Evolutionary conservation across 2,797 vertebrate genomes (phyloP), one percentile per base, ranked within the genome.

Genomic region (Cirrhinus mrigala): DNA sequence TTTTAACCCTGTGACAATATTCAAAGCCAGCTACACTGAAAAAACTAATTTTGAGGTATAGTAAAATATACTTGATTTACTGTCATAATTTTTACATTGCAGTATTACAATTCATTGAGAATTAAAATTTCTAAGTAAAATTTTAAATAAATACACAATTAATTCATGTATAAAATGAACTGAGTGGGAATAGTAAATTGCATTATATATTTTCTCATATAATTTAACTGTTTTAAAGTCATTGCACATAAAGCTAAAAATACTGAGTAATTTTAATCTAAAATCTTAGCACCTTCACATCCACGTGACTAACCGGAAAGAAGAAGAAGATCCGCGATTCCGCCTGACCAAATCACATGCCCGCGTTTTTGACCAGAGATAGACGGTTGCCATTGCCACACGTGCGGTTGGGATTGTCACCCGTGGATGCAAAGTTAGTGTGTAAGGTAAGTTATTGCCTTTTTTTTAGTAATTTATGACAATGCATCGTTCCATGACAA

Each of bases 161-260:
- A 68, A 37, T 86, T 82, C 79, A 86, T 82, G 70, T 86, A 82
- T 33, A 66, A 83, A 44, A 82, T 77, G 46, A 77, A 70, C 73
- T 82, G 79, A 82, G 79, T 86, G 70, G 77, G 29, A 86, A 82
- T 16, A 68, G 79, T 82, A 76, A 73, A 22, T 82, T 86, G 54
- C 74, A 82, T 82, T 82, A 82, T 33, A 74, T 16, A 81, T 82
- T 82, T 76, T 46, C 70, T 75, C 58, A 66, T 76, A 86, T 29
- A 70, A 60, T 82, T 86, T 69, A 76, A 68, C 64, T 86, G 73
- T 77, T 82, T 82, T 75, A 69, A 66, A 76, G 29, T 76, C 79
- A 77, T 37, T 75, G 80, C 62, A 82, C 80, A 82, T 70, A 58
- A 82, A 78, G 71, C 40, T 74, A 74, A 64, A 86, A 82, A 86